Percentiles rank a stretch among this genome's conserved stretches.
These are phyloP conservation scores for Pogoniulus pusillus DNA, from an alignment of 2,797 vertebrate species.

Conservation along the genomic window DNA sequence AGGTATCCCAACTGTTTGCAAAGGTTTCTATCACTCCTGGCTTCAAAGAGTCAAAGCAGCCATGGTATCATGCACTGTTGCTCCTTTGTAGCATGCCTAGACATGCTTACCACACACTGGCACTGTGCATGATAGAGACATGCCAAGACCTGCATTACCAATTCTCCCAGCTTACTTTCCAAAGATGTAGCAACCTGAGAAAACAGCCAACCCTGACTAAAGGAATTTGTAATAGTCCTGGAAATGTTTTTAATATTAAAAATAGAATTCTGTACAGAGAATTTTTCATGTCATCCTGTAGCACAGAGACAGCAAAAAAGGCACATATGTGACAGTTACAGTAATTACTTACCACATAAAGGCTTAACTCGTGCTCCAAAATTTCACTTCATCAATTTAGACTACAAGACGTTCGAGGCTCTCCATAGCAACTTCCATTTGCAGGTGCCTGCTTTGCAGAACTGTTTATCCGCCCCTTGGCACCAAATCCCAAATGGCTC, in stretches of 20 bases:
- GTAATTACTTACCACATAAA: neutral
- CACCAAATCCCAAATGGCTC: neutral
- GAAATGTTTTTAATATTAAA: neutral
- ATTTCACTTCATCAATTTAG: neutral
- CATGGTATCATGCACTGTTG: neutral
- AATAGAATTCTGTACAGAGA: neutral
- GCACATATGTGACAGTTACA: too few species aligned
- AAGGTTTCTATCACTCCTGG: neutral
- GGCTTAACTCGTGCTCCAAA: neutral
- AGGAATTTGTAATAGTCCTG: neutral
- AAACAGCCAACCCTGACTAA: neutral
- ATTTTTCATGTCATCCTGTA: neutral
- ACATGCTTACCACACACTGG: neutral
- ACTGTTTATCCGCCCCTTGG: neutral
- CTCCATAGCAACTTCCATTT: neutral
- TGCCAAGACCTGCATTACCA: neutral
- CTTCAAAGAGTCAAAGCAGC: neutral
- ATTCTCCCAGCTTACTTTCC: neutral
- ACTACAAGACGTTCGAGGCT: neutral
- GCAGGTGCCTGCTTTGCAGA: neutral
- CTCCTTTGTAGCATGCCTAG: neutral
- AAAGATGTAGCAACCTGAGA: neutral
- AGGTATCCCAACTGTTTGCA: neutral
- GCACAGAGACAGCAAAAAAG: neutral
- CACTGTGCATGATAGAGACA: rapidly evolving